Base-by-base conservation (phyloP, 2,888 invertebrate genomes). In the Holacanthella duospinosa region DNA sequence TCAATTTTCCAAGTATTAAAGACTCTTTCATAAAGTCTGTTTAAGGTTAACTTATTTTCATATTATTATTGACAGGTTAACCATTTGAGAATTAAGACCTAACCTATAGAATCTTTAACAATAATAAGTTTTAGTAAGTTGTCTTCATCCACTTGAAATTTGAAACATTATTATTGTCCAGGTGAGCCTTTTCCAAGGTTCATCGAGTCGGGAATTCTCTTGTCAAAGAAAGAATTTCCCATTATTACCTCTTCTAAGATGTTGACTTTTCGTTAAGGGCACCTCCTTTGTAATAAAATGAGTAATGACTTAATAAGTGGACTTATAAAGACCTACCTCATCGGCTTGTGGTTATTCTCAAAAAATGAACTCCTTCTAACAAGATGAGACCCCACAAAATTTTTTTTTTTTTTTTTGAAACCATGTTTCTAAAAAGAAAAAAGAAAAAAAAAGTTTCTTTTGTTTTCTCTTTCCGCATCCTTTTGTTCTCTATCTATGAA, bases 301-400 rank as follows among this genome's bases (percentile, higher is more conserved):
- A 48, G 48, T 48, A 48, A 48, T 48, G 19, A 48, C 48, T 48
- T 48, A 48, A 48, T 48, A 48, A 48, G 48, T 6, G 6, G 48
- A 48, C 19, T 48, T 48, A 48, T 48, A 48, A 48, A 21, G 48
- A 21, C 48, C 48, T 21, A n/a, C 48, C 21, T 21, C 48, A 4
- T 9, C 21, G 36, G 16, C 36, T 36, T 36, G 36, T 16, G 36
- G 36, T 36, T 48, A 48, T 21, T 48, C n/a, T 21, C 12, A 9
- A 48, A 4, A 48, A 48, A 48, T 48, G 21, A n/a, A 48, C 48
- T 48, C 48, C n/a, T 21, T 21, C n/a, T 48, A 48, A 48, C 48
- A 21, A 48, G 48, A 48, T 21, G 48, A 21, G 48, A 48, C 48
- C 48, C 48, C 48, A 48, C 48, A 21, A n/a, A 48, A 48, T 4